phyloP scores from a whole-genome alignment of 2,888 invertebrate species.

The Tupiocoris notatus region DNA sequence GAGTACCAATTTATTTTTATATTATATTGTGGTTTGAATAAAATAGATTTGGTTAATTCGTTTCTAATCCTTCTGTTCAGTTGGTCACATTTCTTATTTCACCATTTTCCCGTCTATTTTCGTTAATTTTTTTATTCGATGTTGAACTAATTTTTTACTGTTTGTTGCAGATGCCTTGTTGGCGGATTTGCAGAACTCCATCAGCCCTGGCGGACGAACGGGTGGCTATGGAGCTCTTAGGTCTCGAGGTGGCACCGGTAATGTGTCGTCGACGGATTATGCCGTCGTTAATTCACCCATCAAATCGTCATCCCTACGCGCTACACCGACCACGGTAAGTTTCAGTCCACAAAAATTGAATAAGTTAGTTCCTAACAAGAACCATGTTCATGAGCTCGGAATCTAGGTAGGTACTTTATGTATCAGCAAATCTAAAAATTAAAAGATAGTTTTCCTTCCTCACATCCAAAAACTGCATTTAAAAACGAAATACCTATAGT shows the following conservation, averaged over 20 bases:
- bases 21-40: too few species aligned
- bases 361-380: too few species aligned
- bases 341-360: too few species aligned
- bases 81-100: not conserved
- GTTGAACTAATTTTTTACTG: conserved; percentile 6
- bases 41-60: too few species aligned
- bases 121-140: not conserved
- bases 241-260: conserved; percentile 54
- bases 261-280: conserved; percentile 47
- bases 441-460: too few species aligned
- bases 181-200: conserved; percentile 93
- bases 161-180: conserved; percentile 79
- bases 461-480: too few species aligned
- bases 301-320: conserved; percentile 50
- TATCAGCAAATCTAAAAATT: too few species aligned
- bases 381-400: too few species aligned
- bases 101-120: not conserved
- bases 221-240: conserved; percentile 80
- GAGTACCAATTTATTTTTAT: too few species aligned
- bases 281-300: conserved; percentile 49
- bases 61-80: too few species aligned
- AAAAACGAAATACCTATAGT: too few species aligned
- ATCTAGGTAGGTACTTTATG: too few species aligned
- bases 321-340: conserved; percentile 59
- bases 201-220: conserved; percentile 62